A percentile compares a stretch with the other conserved stretches of the same genome.
phyloP scores from a whole-genome alignment of 2,113 vertebrate species.

The Ceyx melanurus region DNA sequence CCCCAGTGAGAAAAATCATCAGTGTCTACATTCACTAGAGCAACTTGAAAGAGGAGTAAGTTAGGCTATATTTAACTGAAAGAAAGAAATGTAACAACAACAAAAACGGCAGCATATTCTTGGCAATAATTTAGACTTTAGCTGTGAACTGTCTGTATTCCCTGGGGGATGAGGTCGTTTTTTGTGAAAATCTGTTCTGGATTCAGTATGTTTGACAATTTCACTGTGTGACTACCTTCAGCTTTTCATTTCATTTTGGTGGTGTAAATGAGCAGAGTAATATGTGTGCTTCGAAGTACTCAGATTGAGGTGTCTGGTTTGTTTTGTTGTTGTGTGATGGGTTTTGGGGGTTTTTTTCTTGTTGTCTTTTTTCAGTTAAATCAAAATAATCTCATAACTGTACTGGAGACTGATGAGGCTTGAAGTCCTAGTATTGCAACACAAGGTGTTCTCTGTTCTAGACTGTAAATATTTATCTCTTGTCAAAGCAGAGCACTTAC shows the following conservation, averaged over 20 bases:
- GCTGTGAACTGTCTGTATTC: slow-evolving; percentile 39
- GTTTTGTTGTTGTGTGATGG: neutral
- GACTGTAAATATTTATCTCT: slow-evolving; percentile 69
- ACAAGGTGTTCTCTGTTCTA: slow-evolving; percentile 68
- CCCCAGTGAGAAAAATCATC: neutral
- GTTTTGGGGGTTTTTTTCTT: neutral
- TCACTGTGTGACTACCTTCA: neutral
- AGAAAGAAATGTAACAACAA: neutral
- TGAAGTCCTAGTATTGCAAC: slow-evolving; percentile 33
- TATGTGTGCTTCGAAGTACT: neutral
- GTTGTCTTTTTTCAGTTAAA: neutral
- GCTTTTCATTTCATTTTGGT: neutral
- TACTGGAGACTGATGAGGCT: slow-evolving; percentile 8
- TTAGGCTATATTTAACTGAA: slow-evolving; percentile 16
- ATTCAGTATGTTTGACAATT: slow-evolving; percentile 21
- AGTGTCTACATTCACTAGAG: neutral
- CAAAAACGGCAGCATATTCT: neutral
- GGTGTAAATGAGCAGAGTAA: neutral
- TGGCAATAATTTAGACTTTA: slow-evolving; percentile 39
- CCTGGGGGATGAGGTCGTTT: slow-evolving; percentile 32
- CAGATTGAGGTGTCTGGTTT: neutral
- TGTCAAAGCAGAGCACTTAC: slow-evolving; percentile 57
- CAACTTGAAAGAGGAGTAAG: neutral
- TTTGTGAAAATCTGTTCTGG: slow-evolving; percentile 49
- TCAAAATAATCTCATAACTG: neutral